Conservation (phyloP, 2,888 invertebrate genomes). For the Diadromus collaris region DNA sequence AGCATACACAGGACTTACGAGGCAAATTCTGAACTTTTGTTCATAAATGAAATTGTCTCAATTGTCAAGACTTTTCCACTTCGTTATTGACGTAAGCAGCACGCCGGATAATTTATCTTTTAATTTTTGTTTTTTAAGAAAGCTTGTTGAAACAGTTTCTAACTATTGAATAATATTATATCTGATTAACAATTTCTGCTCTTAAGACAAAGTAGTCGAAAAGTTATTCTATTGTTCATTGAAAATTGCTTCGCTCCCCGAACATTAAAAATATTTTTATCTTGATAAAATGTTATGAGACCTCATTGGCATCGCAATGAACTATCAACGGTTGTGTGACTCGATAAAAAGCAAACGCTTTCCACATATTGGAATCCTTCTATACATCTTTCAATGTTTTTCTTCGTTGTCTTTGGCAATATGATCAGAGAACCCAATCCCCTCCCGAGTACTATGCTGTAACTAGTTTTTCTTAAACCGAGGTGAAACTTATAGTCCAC, state of each 20-base stretch:
- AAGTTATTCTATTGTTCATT: too few relatives aligned
- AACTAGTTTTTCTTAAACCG: conserved; percentile 28
- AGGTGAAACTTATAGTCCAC: conserved; percentile 23
- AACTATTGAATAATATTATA: not conserved
- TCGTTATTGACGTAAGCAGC: not conserved
- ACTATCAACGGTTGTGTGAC: not conserved
- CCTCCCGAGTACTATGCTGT: not conserved
- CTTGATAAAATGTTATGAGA: not conserved
- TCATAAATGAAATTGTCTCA: not conserved
- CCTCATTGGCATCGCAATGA: not conserved
- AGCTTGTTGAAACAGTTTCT: not conserved
- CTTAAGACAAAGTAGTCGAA: not conserved
- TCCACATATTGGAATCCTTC: not conserved
- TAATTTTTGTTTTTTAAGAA: not conserved
- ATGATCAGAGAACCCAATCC: not conserved
- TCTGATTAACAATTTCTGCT: not conserved
- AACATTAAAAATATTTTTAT: too few relatives aligned
- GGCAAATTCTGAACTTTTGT: not conserved
- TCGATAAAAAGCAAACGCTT: not conserved
- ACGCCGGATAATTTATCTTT: too few relatives aligned
- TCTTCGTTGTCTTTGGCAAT: not conserved
- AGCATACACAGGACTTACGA: not conserved
- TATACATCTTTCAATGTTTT: not conserved
- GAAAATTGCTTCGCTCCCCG: too few relatives aligned
- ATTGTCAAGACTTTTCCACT: not conserved